phyloP scores from a whole-genome alignment of 2,113 vertebrate species.

The Alligator sinensis region DNA sequence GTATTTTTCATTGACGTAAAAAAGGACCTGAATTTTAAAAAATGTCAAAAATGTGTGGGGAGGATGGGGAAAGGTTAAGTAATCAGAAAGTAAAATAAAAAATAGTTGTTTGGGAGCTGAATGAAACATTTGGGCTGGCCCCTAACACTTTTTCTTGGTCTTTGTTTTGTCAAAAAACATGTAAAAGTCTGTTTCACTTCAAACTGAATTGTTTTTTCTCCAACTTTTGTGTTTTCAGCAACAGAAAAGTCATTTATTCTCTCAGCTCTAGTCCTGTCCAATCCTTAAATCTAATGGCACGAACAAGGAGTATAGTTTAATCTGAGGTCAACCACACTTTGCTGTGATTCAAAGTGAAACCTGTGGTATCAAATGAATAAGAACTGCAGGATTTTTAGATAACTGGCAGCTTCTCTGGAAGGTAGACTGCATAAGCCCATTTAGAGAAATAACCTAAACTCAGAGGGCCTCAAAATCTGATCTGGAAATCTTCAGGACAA shows the following conservation, averaged over 20 bases:
- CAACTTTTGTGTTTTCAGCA: neutral
- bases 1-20: slow-evolving; percentile 23
- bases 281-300: neutral
- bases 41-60: neutral
- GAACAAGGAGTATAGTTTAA: slow-evolving; percentile 43
- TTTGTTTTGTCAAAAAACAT: too few species aligned
- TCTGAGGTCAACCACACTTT: slow-evolving; percentile 69
- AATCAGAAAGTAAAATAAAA: slow-evolving; percentile 5
- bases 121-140: neutral
- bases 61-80: slow-evolving; percentile 14
- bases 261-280: neutral
- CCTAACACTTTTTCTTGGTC: too few species aligned
- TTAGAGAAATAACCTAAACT: slow-evolving; percentile 56
- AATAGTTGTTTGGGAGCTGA: slow-evolving; percentile 26
- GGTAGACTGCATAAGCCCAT: neutral
- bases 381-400: slow-evolving; percentile 58
- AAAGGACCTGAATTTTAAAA: slow-evolving; percentile 28
- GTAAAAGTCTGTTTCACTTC: too few species aligned
- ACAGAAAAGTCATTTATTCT: neutral
- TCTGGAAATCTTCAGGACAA: slow-evolving; percentile 58
- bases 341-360: slow-evolving; percentile 67
- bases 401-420: slow-evolving; percentile 59
- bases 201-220: neutral
- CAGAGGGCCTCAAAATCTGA: slow-evolving; percentile 50
- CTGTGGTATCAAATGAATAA: slow-evolving; percentile 65